Evolutionary conservation across 2,888 invertebrate genomes (phyloP).

Genomic region (Petrolisthes cinctipes): DNA sequence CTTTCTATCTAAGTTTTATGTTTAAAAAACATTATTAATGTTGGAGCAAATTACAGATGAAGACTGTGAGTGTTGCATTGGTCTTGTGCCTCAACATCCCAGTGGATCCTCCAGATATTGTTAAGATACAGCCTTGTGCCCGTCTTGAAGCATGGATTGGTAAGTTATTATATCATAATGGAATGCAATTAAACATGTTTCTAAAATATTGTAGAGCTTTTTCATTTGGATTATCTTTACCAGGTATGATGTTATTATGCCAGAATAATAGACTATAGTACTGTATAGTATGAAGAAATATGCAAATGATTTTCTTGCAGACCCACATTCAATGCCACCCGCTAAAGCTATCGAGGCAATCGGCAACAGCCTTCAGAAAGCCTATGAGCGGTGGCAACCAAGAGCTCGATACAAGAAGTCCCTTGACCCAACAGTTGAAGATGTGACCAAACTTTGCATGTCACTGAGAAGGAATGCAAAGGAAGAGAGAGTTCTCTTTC

Average conservation of each 20-base stretch:
- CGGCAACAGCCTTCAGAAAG: conserved; percentile 90
- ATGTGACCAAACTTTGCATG: conserved; percentile 95
- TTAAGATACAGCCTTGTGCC: conserved; percentile 97
- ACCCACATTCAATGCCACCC: conserved; percentile 86
- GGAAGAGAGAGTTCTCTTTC: conserved; percentile 97
- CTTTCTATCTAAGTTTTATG: background rate
- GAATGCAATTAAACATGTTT: background rate
- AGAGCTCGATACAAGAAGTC: conserved; percentile 96
- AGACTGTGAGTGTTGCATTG: conserved; percentile 97
- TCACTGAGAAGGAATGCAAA: conserved; percentile 96
- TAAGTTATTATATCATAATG: conserved; percentile 70
- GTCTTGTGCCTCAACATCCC: conserved; percentile 98
- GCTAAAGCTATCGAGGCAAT: conserved; percentile 93
- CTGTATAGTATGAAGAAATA: background rate
- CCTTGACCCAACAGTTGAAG: conserved; percentile 96
- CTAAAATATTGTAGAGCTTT: background rate
- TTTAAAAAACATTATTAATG: background rate
- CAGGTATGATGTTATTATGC: background rate
- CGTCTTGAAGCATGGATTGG: conserved; percentile 97
- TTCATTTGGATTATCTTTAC: background rate
- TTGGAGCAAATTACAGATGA: conserved; percentile 80
- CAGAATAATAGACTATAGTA: background rate
- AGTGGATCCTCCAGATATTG: conserved; percentile 98
- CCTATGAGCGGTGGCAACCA: conserved; percentile 99
- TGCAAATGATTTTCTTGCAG: conserved; percentile 14